phyloP scores from a whole-genome alignment of 2,888 invertebrate genomes.

The Melipona bicolor region DNA sequence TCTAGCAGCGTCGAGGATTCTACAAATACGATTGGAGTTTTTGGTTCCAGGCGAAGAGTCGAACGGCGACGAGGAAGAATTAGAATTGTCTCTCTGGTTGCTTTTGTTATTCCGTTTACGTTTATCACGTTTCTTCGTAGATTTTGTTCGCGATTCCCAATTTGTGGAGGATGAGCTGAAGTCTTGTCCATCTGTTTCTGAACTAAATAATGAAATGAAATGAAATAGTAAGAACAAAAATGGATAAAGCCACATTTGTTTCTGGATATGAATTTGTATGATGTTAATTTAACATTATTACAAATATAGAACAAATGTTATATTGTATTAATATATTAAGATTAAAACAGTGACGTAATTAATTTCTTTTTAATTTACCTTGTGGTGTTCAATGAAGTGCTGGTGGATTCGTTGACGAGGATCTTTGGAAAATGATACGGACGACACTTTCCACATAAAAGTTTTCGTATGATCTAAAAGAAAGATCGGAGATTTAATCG shows the following conservation, averaged over 20 bases:
- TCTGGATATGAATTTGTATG: background rate
- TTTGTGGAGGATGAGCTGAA: conserved; percentile 37
- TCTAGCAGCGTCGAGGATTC: conserved; percentile 51
- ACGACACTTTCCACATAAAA: conserved; percentile 36
- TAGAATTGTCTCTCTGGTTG: background rate
- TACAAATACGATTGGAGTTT: background rate
- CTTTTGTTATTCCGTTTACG: conserved; percentile 27
- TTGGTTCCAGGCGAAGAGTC: conserved; percentile 3
- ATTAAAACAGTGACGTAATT: background rate
- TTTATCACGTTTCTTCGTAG: conserved; percentile 27
- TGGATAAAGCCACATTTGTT: background rate
- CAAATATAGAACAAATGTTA: background rate
- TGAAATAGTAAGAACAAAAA: background rate
- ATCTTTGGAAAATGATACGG: conserved; percentile 12
- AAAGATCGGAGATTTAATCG: background rate
- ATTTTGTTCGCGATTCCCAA: background rate
- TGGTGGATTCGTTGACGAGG: conserved; percentile 35
- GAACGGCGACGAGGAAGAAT: conserved; percentile 22
- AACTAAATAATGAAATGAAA: conserved; percentile 34
- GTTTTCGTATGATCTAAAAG: conserved; percentile 30
- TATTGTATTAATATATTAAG: background rate
- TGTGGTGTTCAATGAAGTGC: conserved; percentile 22
- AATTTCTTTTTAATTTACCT: conserved; percentile 41
- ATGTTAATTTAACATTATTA: background rate
- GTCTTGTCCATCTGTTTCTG: conserved; percentile 36